phyloP scores from a whole-genome alignment of 2,888 invertebrate species.

The Nomada fucata region DNA sequence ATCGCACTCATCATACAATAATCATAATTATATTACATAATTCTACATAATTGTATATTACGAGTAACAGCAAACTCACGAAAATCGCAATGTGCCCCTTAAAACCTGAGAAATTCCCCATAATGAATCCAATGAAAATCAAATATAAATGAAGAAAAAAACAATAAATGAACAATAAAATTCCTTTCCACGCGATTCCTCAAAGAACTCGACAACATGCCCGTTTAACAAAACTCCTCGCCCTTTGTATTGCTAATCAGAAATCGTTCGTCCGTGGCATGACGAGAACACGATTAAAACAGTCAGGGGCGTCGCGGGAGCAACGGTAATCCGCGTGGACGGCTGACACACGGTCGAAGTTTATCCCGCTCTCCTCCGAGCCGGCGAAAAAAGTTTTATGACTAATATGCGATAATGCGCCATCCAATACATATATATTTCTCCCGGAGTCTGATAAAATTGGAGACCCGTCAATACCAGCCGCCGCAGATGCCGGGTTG shows the following conservation, averaged over 20 bases:
- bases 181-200: no score
- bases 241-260: not conserved
- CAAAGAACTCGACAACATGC: no score
- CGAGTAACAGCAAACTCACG: no score
- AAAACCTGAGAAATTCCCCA: no score
- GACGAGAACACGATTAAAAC: constrained; percentile 54
- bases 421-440: constrained; percentile 77
- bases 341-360: constrained; percentile 72
- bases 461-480: constrained; percentile 80
- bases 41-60: no score
- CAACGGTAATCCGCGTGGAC: constrained; percentile 71
- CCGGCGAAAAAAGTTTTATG: constrained; percentile 76
- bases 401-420: constrained; percentile 80
- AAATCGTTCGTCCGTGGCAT: not conserved
- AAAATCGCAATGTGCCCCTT: no score
- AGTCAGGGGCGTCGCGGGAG: constrained; percentile 22
- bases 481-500: constrained; percentile 74
- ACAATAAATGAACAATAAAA: no score
- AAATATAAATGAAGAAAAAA: no score
- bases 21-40: no score
- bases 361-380: constrained; percentile 62
- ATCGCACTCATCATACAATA: no score
- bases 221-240: no score
- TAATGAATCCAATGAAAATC: no score
- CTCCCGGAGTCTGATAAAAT: constrained; percentile 73